Conservation (phyloP, 2,888 invertebrate species). For the Lepetodrilus schrolli region DNA sequence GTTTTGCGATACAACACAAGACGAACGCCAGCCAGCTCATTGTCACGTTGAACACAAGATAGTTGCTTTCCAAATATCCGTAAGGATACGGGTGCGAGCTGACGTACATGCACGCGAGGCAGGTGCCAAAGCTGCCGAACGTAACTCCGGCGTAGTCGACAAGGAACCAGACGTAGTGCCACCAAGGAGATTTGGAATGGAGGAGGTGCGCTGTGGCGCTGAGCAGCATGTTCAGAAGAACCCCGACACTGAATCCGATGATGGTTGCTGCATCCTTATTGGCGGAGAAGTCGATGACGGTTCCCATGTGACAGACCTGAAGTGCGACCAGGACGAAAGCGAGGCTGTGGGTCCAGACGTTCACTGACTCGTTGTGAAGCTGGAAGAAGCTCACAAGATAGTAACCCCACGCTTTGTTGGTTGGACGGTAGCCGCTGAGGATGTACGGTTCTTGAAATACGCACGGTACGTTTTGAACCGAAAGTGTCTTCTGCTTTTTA, state of each 20-base stretch:
- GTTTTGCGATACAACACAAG: conserved; percentile 50
- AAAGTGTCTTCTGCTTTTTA: conserved; percentile 26
- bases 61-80: conserved; percentile 25
- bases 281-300: background rate
- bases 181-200: conserved; percentile 54
- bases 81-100: conserved; percentile 45
- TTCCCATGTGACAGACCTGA: conserved; percentile 24
- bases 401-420: conserved; percentile 48
- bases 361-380: conserved; percentile 64
- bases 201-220: conserved; percentile 59
- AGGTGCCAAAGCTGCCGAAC: conserved; percentile 51
- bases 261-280: conserved; percentile 40
- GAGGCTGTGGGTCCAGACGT: conserved; percentile 64
- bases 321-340: conserved; percentile 47
- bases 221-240: conserved; percentile 42
- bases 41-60: conserved; percentile 47
- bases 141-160: conserved; percentile 64
- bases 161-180: conserved; percentile 60
- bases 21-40: conserved; percentile 49
- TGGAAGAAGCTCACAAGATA: conserved; percentile 57
- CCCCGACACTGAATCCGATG: conserved; percentile 48
- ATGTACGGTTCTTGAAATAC: conserved; percentile 59
- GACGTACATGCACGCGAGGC: conserved; percentile 50
- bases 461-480: conserved; percentile 39
- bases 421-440: conserved; percentile 52